These are phyloP conservation scores for Halichoerus grypus DNA, from an alignment of 2,113 vertebrate genomes.

Conservation along the genomic window DNA sequence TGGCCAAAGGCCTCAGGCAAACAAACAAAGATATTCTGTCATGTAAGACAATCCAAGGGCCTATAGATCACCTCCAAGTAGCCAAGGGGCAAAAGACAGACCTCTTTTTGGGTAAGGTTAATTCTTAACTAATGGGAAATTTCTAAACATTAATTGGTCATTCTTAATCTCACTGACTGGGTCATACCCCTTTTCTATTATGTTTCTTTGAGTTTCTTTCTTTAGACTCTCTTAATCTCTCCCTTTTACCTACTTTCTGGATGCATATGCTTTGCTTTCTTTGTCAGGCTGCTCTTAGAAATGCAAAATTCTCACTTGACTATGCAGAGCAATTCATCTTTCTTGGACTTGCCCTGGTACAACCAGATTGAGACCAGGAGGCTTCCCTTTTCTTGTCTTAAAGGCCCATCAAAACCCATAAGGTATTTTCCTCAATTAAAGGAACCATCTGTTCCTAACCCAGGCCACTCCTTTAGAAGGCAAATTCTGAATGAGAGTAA, in stretches of 20 bases:
- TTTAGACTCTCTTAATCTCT: background rate
- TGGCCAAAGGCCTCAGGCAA: background rate
- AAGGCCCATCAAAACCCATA: background rate
- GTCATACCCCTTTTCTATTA: background rate
- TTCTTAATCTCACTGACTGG: background rate
- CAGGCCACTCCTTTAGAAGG: background rate
- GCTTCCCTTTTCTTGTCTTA: background rate
- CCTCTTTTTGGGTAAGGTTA: background rate
- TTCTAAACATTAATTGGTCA: background rate
- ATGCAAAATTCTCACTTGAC: background rate
- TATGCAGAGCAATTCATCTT: background rate
- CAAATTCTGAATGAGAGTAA: background rate
- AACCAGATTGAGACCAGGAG: background rate
- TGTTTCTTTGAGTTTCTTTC: background rate
- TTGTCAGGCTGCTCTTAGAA: background rate
- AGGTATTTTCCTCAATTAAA: background rate
- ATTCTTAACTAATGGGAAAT: background rate
- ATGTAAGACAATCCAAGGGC: background rate
- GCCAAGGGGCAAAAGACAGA: background rate
- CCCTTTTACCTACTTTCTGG: background rate
- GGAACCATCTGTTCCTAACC: background rate
- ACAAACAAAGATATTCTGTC: background rate
- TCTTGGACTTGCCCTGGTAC: background rate
- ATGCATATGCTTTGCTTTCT: background rate
- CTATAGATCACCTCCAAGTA: background rate